These are phyloP conservation scores for Plebejus melissa DNA, from an alignment of 2,888 invertebrate species.

Conservation along the genomic window DNA sequence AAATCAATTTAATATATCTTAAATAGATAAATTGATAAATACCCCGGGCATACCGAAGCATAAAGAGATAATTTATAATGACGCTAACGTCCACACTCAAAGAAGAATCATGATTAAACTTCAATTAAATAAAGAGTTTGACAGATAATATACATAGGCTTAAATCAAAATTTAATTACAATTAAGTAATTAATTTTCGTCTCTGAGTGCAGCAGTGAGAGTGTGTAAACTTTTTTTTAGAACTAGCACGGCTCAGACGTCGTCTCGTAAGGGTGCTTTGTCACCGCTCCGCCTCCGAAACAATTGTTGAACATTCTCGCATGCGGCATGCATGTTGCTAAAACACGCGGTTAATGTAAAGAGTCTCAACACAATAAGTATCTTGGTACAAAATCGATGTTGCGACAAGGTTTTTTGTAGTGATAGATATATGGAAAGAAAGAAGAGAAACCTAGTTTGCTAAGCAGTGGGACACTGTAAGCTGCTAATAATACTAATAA, in stretches of 20 bases:
- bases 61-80: background rate
- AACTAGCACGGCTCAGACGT: slow-evolving; percentile 36
- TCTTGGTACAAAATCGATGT: background rate
- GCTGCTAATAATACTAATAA: too few relatives aligned
- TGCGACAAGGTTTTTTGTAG: background rate
- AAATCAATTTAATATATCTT: too few relatives aligned
- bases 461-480: too few relatives aligned
- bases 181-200: too few relatives aligned
- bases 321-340: slow-evolving; percentile 34
- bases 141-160: too few relatives aligned
- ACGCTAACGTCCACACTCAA: too few relatives aligned
- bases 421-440: background rate
- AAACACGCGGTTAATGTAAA: slow-evolving; percentile 29
- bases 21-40: too few relatives aligned
- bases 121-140: too few relatives aligned
- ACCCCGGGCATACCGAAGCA: background rate
- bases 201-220: background rate
- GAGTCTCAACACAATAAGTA: slow-evolving; percentile 5
- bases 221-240: slow-evolving; percentile 29
- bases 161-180: too few relatives aligned
- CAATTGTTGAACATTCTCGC: slow-evolving; percentile 54
- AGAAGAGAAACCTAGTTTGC: too few relatives aligned
- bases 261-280: slow-evolving; percentile 63
- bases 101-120: too few relatives aligned
- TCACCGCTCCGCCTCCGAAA: slow-evolving; percentile 51